These are phyloP conservation scores for Synanthedon vespiformis DNA, from an alignment of 2,888 invertebrate species.

Conservation along the genomic window DNA sequence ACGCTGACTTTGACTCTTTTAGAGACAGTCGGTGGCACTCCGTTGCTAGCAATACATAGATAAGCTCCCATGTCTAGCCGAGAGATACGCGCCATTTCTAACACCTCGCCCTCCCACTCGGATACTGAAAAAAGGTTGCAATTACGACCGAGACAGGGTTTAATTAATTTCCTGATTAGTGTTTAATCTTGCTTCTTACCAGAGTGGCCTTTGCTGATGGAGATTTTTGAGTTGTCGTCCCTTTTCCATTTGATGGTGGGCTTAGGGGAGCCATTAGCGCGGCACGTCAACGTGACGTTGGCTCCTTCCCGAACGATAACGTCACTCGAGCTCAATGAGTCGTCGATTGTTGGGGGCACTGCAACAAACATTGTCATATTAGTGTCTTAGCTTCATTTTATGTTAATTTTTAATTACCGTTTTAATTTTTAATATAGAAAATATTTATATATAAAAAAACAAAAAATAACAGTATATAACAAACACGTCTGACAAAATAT, in stretches of 20 bases:
- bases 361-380: conserved; percentile 36
- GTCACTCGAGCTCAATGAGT: conserved; percentile 90
- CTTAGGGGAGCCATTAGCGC: conserved; percentile 89
- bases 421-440: neutral
- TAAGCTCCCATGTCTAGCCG: conserved; percentile 92
- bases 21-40: conserved; percentile 90
- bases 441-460: neutral
- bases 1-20: conserved; percentile 94
- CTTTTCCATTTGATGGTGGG: conserved; percentile 93
- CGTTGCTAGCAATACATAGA: conserved; percentile 91
- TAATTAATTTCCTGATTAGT: conserved; percentile 11
- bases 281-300: conserved; percentile 89
- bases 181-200: conserved; percentile 62
- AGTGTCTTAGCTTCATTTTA: neutral
- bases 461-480: too few species aligned
- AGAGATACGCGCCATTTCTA: conserved; percentile 87
- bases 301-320: conserved; percentile 91
- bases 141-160: conserved; percentile 8
- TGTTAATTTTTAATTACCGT: neutral
- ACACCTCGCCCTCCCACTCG: conserved; percentile 86
- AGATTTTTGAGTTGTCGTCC: conserved; percentile 88
- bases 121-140: conserved; percentile 66
- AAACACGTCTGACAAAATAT: too few species aligned
- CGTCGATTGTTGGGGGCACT: conserved; percentile 95
- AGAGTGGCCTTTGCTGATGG: conserved; percentile 84